Evolutionary conservation across 2,113 vertebrate species (phyloP), one percentile per base, ranked within the genome.

Genomic region (Baryphthengus martii): DNA sequence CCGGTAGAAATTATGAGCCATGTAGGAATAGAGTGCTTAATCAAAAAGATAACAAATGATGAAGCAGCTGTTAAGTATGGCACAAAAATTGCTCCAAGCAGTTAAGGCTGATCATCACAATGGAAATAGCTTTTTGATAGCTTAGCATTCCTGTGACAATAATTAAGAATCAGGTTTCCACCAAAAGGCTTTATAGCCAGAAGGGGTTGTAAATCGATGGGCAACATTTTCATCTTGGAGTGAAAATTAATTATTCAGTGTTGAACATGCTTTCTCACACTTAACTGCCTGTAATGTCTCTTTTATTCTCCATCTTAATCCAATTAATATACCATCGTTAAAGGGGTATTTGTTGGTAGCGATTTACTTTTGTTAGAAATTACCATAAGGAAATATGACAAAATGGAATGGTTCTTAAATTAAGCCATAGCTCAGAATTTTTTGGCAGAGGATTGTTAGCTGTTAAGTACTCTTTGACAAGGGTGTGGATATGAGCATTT

Each of bases 131-230:
- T 98, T 98, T 97, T 97, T 97, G 92, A 96, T 94, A 97, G 93
- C 95, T 94, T 96, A 90, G 94, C 95, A 84, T 98, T 98, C 98
- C 96, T 95, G 90, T 96, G 97, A 96, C 93, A 89, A 97, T 98
- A 98, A 98, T 98, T 98, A 98, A 98, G 98, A 98, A 92, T 98
- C 98, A 97, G 96, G 95, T 99, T 98, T 98, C 98, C 89, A 91
- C 96, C 93, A 91, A 96, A 96, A 96, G 95, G 97, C 95, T 96
- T 94, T 93, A 91, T 96, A 96, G 96, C 97, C 97, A 97, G 97
- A 98, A 98, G 98, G 94, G 95, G 85, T 96, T 97, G 96, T 98
- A 98, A 98, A 98, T 98, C 98, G 97, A 98, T 98, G 97, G 97
- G 96, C 97, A 98, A 97, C 89, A 83, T 96, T 98, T 98, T 98